phyloP scores from a whole-genome alignment of 1,140 invertebrate species.

The Mercenaria mercenaria region DNA sequence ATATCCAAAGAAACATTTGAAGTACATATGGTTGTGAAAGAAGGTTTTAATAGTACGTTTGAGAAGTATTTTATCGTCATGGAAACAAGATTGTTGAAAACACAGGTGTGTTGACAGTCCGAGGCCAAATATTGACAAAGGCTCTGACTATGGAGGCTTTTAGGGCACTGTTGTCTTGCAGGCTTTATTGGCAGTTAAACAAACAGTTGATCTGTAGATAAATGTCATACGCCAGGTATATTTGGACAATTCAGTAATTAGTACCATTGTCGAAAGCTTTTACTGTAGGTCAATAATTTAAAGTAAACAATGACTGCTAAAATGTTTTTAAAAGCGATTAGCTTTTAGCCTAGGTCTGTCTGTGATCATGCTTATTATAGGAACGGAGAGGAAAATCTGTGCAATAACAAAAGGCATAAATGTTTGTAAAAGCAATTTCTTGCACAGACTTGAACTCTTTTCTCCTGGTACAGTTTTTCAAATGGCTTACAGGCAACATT shows the following conservation, averaged over 20 bases:
- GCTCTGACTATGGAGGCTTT: not conserved
- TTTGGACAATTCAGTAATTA: constrained; percentile 39
- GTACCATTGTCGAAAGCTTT: constrained; percentile 51
- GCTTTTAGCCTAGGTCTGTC: not conserved
- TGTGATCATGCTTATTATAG: not conserved
- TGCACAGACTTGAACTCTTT: too few species aligned
- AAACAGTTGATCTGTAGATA: constrained; percentile 16
- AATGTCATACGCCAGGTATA: not conserved
- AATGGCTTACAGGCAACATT: too few species aligned
- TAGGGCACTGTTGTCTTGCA: not conserved
- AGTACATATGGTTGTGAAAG: not conserved
- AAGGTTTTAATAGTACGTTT: not conserved
- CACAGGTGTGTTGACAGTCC: constrained; percentile 26
- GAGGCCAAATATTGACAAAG: constrained; percentile 22
- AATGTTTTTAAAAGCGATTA: constrained; percentile 65
- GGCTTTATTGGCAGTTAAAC: constrained; percentile 19
- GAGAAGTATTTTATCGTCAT: constrained; percentile 24
- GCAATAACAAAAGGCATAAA: not conserved
- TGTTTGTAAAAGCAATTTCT: not conserved
- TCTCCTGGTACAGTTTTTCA: too few species aligned
- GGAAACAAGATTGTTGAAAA: constrained; percentile 17
- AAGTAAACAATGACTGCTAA: constrained; percentile 42
- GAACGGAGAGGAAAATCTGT: not conserved
- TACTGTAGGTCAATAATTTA: constrained; percentile 28
- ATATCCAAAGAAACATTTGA: not conserved